A percentile compares a stretch with the other conserved stretches of the same genome.
These are phyloP conservation scores for Hemicordylus capensis DNA, from an alignment of 2,113 vertebrate species.

Conservation along the genomic window DNA sequence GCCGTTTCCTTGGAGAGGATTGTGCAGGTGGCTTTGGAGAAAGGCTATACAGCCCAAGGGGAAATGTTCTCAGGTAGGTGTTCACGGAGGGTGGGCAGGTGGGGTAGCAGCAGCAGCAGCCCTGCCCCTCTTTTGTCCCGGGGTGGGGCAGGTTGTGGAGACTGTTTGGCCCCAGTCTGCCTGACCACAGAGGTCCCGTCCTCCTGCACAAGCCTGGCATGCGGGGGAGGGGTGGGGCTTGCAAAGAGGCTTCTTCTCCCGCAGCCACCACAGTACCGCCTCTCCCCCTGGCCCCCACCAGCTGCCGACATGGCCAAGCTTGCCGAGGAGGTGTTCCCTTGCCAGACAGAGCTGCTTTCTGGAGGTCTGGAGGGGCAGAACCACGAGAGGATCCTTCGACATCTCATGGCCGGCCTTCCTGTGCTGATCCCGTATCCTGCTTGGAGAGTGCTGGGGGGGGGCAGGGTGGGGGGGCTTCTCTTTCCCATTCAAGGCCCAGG, in stretches of 20 bases:
- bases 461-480: too few relatives aligned
- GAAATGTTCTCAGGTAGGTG: conserved; percentile 91
- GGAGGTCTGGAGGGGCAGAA: conserved; percentile 82
- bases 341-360: conserved; percentile 74
- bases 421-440: conserved; percentile 89
- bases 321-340: conserved; percentile 80
- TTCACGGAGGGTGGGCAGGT: not conserved
- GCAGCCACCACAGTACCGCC: too few relatives aligned
- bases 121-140: too few relatives aligned
- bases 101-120: not conserved
- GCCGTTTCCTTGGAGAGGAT: conserved; percentile 75
- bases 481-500: not conserved
- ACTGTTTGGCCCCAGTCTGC: not conserved
- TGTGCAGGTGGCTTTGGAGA: conserved; percentile 73
- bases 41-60: conserved; percentile 85
- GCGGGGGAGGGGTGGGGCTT: too few relatives aligned
- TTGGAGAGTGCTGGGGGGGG: not conserved
- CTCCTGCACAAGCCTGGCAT: not conserved
- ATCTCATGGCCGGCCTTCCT: conserved; percentile 79
- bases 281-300: conserved; percentile 47
- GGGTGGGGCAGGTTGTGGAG: not conserved
- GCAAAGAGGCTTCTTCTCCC: fast-evolving
- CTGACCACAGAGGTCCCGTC: too few relatives aligned
- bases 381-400: conserved; percentile 70
- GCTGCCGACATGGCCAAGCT: conserved; percentile 85